phyloP scores from a whole-genome alignment of 92 coral and sea anemone species.

The Phymanthus crucifer region DNA sequence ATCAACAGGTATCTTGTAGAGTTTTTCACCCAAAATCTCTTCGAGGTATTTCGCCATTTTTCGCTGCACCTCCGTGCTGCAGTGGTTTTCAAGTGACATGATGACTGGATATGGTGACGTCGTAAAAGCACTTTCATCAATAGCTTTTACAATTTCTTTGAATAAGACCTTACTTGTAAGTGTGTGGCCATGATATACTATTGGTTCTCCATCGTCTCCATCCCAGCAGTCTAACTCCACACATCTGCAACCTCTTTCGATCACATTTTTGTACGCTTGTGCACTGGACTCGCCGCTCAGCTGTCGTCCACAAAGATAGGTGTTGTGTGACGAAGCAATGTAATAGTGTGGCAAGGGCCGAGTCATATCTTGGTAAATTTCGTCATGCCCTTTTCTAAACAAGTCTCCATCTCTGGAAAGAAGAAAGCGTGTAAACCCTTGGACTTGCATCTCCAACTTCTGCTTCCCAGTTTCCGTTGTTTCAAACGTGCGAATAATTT shows the following conservation, averaged over 20 bases:
- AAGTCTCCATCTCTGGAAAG: conserved; percentile 71
- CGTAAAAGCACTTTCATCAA: conserved; percentile 72
- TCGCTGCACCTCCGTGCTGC: conserved; percentile 69
- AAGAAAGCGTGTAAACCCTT: conserved; percentile 77
- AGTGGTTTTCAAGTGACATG: conserved; percentile 92
- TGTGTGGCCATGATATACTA: conserved; percentile 93
- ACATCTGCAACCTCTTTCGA: conserved; percentile 88
- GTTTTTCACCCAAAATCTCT: conserved; percentile 67
- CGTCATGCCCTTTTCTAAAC: conserved; percentile 64
- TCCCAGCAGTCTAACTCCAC: conserved; percentile 99
- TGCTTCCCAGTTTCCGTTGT: conserved; percentile 65
- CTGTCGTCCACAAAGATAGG: conserved; percentile 84
- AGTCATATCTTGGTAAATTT: conserved; percentile 86
- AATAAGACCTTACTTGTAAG: conserved; percentile 83
- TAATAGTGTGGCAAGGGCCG: conserved; percentile 91
- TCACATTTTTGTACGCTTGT: conserved; percentile 82
- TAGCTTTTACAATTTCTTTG: conserved; percentile 75
- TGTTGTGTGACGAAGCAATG: conserved; percentile 96
- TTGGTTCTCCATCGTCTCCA: conserved; percentile 84
- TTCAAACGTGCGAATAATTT: conserved; percentile 68
- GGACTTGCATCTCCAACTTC: conserved; percentile 56
- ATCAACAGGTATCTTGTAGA: conserved; percentile 70
- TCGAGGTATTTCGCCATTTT: conserved; percentile 80
- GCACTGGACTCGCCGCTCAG: conserved; percentile 79
- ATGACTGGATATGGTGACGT: conserved; percentile 91